phyloP scores from a whole-genome alignment of 2,888 invertebrate genomes.

The Apamea monoglypha region DNA sequence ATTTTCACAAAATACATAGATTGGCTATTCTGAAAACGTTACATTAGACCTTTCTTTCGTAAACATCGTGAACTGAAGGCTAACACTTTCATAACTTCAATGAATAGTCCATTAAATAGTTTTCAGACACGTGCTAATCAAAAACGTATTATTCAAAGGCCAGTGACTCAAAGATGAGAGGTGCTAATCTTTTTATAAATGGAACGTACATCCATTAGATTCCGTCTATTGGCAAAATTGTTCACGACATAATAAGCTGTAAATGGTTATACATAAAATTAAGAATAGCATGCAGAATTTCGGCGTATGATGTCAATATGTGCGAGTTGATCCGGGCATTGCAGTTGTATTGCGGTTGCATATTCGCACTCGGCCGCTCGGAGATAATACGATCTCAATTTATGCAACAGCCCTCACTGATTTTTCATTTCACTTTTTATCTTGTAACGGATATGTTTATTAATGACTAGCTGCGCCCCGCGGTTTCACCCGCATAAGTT shows the following conservation, averaged over 20 bases:
- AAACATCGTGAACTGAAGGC: slow-evolving; percentile 12
- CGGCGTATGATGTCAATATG: slow-evolving; percentile 14
- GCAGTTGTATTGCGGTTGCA: slow-evolving; percentile 28
- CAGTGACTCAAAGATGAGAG: slow-evolving; percentile 15
- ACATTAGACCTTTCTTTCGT: not conserved
- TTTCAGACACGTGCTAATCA: slow-evolving; percentile 10
- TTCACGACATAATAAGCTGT: slow-evolving; percentile 34
- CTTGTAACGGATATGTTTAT: not conserved
- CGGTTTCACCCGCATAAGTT: too few relatives aligned
- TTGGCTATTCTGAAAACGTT: not conserved
- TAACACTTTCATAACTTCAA: slow-evolving; percentile 24
- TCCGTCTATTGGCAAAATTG: not conserved
- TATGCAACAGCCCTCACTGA: slow-evolving; percentile 17
- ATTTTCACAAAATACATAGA: not conserved
- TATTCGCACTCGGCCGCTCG: slow-evolving; percentile 29
- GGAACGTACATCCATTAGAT: not conserved
- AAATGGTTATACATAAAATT: not conserved
- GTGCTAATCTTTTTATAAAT: slow-evolving; percentile 17
- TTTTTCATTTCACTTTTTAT: slow-evolving; percentile 7
- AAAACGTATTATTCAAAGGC: slow-evolving; percentile 22
- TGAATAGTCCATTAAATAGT: not conserved
- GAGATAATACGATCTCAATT: slow-evolving; percentile 12
- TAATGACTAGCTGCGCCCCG: too few relatives aligned
- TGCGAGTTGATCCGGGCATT: slow-evolving; percentile 17
- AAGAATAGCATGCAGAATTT: slow-evolving; percentile 21